Base-by-base conservation (phyloP, 2,888 invertebrate genomes). In the Conchocele bisecta region DNA sequence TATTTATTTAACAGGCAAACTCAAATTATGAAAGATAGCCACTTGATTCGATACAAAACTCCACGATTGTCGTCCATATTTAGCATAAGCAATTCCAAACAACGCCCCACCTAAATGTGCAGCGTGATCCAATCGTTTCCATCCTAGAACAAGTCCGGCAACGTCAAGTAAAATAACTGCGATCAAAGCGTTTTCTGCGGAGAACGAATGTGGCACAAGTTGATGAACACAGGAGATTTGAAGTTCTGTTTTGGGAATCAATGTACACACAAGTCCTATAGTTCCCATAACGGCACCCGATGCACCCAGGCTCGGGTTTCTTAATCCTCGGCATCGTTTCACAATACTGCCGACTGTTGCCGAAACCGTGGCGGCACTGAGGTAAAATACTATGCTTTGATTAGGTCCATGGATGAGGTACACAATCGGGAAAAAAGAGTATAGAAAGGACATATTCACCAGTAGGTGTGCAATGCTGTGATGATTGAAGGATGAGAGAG, bases 51-150 rank as follows among this genome's bases (percentile, higher is more conserved):
- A n/a, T n/a, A n/a, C n/a, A n/a, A n/a, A n/a, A n/a, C n/a, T n/a
- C n/a, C n/a, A n/a, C n/a, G n/a, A n/a, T 5, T 59, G 29, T 33
- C 54, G 42, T 33, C 67, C 75, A 48, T 70, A 79, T 42, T 53
- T 66, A 9, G 37, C 29, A 33, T 72, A 72, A 24, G 29, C 42
- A 88, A 98, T 94, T 93, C 99, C 99, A 92, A 95, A 96, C 41
- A 96, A 88, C 42, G 96, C 95, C 33, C 99, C 99, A 20, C 98
- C 98, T 76, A 99, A 94, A 94, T 99, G 99, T n/a, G 98, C 98
- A 1, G 98, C 98, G 92, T 99, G 99, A 91, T 99, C 99, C 88
- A 99, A 96, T 84, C 97, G 93, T 89, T 94, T 95, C 97, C 98
- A 99, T 42, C 96, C 94, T 68, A 96, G 90, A 7, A 97, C 60